Percentiles rank a stretch among this genome's conserved stretches.
Conservation (phyloP, 1,140 invertebrate species). For the Oncopeltus fasciatus region DNA sequence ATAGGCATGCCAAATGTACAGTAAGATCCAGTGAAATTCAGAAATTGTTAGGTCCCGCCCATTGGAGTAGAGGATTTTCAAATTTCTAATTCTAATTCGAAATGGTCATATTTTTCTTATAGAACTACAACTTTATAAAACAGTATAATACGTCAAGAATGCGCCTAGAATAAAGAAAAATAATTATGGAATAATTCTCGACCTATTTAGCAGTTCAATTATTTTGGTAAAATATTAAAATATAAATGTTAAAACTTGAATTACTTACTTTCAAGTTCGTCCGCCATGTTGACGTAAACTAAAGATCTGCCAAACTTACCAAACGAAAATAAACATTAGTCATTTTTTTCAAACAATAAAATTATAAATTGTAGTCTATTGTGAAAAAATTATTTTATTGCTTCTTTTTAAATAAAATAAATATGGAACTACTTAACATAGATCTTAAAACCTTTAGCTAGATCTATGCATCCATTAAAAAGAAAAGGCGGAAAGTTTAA, state of each 20-base stretch:
- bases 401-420: no score
- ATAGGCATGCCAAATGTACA: neutral
- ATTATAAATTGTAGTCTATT: no score
- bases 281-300: constrained; percentile 24
- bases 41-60: constrained; percentile 15
- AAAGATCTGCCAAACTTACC: neutral
- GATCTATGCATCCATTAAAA: no score
- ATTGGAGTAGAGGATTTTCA: constrained; percentile 4
- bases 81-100: constrained; percentile 12
- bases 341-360: neutral
- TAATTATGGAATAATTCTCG: constrained; percentile 3
- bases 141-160: neutral
- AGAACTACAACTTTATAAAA: neutral
- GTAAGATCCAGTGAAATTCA: neutral
- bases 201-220: neutral
- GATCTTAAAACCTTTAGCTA: no score
- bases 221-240: neutral
- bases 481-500: no score
- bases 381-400: no score
- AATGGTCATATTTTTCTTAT: constrained; percentile 1
- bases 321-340: neutral
- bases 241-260: constrained; percentile 1
- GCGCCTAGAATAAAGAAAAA: constrained; percentile 6
- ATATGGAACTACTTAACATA: no score
- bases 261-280: constrained; percentile 27